Evolutionary conservation across 2,888 invertebrate genomes (phyloP).

Genomic region (Ophioninae sp.): DNA sequence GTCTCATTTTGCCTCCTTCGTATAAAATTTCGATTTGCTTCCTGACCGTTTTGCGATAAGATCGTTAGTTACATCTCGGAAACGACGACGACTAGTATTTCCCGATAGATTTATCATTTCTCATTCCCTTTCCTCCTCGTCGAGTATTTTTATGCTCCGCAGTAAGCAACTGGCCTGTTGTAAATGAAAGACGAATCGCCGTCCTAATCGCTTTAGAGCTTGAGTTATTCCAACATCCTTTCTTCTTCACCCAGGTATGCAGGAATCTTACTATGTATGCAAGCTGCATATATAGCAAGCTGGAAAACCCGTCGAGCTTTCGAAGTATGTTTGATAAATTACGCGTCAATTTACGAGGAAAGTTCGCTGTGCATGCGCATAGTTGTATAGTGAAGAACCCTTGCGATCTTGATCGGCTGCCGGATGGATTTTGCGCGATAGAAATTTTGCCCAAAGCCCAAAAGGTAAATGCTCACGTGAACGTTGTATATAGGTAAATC

Average conservation of each 20-base stretch:
- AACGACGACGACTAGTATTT: conserved; percentile 37
- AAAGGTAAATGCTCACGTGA: conserved; percentile 31
- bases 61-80: background rate
- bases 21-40: conserved; percentile 2
- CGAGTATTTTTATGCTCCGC: background rate
- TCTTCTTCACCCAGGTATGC: background rate
- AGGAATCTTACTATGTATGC: background rate
- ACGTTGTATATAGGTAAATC: conserved; percentile 14
- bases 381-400: background rate
- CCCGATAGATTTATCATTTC: conserved; percentile 47
- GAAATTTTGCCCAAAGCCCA: conserved; percentile 39
- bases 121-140: background rate
- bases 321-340: conserved; percentile 3
- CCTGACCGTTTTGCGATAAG: background rate
- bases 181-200: background rate
- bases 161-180: background rate
- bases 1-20: background rate
- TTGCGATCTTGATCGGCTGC: background rate
- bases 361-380: background rate
- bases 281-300: background rate
- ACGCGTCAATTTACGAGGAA: background rate
- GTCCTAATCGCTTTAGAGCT: background rate
- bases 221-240: background rate
- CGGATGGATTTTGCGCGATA: conserved; percentile 28
- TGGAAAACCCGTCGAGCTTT: background rate